These are phyloP conservation scores for Leistus spinibarbis DNA, from an alignment of 2,888 invertebrate genomes.

Conservation along the genomic window DNA sequence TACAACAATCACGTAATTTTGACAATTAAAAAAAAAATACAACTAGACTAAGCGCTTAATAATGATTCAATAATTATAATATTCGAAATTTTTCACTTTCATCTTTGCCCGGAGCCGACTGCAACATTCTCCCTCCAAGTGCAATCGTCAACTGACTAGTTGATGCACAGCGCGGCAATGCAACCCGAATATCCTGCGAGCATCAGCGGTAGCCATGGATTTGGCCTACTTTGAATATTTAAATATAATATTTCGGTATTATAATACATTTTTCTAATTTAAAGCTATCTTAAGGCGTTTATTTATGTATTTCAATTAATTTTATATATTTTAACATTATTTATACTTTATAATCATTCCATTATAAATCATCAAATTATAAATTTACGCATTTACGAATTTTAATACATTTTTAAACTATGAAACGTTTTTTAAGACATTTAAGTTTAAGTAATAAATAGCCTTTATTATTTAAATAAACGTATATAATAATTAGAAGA, in stretches of 20 bases:
- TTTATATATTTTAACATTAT: too few species aligned
- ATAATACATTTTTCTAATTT: too few species aligned
- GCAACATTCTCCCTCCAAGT: conserved; percentile 35
- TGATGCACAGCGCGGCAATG: conserved; percentile 13
- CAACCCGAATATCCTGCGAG: conserved; percentile 17
- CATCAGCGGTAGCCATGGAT: conserved; percentile 6
- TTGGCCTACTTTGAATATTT: background rate
- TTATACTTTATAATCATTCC: too few species aligned
- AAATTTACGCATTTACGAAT: too few species aligned
- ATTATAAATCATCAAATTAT: too few species aligned
- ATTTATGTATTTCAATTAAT: too few species aligned
- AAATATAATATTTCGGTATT: too few species aligned
- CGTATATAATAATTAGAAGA: background rate
- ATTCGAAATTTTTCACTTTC: conserved; percentile 31
- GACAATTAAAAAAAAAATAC: too few species aligned
- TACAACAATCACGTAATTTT: background rate
- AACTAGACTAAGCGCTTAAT: background rate
- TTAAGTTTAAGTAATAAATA: too few species aligned
- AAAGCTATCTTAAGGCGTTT: too few species aligned
- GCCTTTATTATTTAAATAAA: background rate
- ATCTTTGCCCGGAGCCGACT: conserved; percentile 11
- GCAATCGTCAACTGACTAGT: conserved; percentile 18
- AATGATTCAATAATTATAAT: conserved; percentile 1
- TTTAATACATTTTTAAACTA: too few species aligned
- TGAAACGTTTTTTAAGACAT: too few species aligned